Evolutionary conservation across 2,113 vertebrate genomes (phyloP).

Genomic region (Cacatua alba): DNA sequence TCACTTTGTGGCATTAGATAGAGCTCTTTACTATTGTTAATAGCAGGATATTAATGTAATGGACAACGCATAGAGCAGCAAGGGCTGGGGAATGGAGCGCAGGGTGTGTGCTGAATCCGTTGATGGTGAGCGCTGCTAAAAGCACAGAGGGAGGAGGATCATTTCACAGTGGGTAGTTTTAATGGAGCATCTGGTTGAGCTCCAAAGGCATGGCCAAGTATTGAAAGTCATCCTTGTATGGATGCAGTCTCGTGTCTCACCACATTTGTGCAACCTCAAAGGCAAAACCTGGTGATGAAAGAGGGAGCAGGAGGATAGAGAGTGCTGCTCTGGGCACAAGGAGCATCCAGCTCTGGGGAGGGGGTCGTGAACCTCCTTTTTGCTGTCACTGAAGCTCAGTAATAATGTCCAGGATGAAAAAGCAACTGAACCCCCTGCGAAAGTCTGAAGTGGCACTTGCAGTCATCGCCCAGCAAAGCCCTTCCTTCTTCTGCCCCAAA

Average conservation of each 20-base stretch:
- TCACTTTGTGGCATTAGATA: fast-evolving
- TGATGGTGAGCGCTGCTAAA: fast-evolving
- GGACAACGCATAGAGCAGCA: background rate
- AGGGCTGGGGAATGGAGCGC: background rate
- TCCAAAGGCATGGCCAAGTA: fast-evolving
- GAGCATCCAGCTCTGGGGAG: background rate
- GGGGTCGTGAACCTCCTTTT: background rate
- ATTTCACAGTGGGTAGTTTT: fast-evolving
- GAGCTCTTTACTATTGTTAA: background rate
- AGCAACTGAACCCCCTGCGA: fast-evolving
- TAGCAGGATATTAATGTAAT: background rate
- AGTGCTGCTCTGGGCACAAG: background rate
- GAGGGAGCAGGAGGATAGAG: background rate
- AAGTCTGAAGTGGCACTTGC: background rate
- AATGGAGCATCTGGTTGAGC: background rate
- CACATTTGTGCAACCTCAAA: fast-evolving
- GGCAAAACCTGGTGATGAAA: background rate
- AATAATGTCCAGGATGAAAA: background rate
- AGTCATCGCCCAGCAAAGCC: background rate
- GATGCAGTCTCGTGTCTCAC: fast-evolving
- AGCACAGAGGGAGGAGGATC: background rate
- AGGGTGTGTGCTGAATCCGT: fast-evolving
- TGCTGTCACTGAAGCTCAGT: background rate
- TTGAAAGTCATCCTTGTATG: background rate
- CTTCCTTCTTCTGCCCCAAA: background rate